Base-by-base conservation (phyloP, 2,113 vertebrate species). In the Bubalus kerabau region DNA sequence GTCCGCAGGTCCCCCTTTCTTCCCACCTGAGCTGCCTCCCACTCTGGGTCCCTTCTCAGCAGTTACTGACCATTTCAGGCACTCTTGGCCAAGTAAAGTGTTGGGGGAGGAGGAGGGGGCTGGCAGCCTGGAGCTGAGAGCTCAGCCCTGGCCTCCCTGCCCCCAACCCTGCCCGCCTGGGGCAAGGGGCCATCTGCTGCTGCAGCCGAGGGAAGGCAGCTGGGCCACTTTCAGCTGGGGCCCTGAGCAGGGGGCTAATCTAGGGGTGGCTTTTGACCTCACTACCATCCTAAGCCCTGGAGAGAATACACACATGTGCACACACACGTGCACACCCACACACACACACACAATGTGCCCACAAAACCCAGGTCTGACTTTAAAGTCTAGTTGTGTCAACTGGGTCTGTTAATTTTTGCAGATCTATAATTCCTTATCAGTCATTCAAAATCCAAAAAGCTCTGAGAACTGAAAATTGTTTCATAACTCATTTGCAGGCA, bases 231-330 rank as follows among this genome's bases (percentile, higher is more conserved):
- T 62, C 36, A 46, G 52, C 87, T 82, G 46, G 46, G 48, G 17
- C 83, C 30, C 2, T 0, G 2, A 28, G 24, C 32, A 40, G 84
- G 78, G 57, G 50, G 13, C 56, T 89, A 32, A 19, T 62, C 90
- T 23, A 83, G 5, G n/a, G 30, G 36, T 80, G 92, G 60, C 84
- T 80, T 90, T 91, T 97, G 83, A 78, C 83, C 92, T 83, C 28
- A 8, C 28, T 19, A 23, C 7, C 10, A 48, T 80, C 46, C 43
- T 52, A 15, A 56, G 26, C 87, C 57, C 43, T 23, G 16, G 30
- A 54, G 56, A 8, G 3, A 52, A 48, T 52, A 36, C 32, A 9
- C 1, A 15, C 28, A 59, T 6, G n/a, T 80, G 28, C 48, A 12
- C 7, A 40, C 4, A 43, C 76, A 19, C 2, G 1, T 1, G 2